phyloP scores from a whole-genome alignment of 2,888 invertebrate genomes.

The Leucania comma region DNA sequence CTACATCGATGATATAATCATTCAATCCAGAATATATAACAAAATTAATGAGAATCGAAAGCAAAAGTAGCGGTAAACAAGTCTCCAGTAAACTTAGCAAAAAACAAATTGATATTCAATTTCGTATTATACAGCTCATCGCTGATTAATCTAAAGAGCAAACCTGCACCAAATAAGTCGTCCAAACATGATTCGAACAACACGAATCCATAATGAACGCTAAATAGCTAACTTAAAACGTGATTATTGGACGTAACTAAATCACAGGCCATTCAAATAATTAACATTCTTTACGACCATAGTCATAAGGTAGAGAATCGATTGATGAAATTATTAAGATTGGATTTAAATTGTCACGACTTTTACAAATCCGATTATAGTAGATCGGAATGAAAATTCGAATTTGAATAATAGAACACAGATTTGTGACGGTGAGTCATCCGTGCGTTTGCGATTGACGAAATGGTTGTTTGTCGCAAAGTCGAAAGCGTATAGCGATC shows the following conservation, averaged over 20 bases:
- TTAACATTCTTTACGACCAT: conserved; percentile 31
- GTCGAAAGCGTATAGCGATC: conserved; percentile 1
- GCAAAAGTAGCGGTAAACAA: neutral
- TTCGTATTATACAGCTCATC: conserved; percentile 20
- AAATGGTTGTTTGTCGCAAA: conserved; percentile 27
- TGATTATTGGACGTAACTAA: conserved; percentile 57
- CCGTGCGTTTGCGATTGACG: conserved; percentile 24
- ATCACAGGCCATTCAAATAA: conserved; percentile 38
- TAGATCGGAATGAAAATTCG: conserved; percentile 68
- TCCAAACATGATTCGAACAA: conserved; percentile 45
- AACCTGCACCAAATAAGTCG: conserved; percentile 48
- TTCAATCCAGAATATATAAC: neutral
- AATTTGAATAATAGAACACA: conserved; percentile 70
- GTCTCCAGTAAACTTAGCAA: conserved; percentile 10
- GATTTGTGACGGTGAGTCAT: conserved; percentile 50
- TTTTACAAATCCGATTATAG: conserved; percentile 70
- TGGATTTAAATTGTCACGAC: conserved; percentile 54
- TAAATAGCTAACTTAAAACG: conserved; percentile 51
- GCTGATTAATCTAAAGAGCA: conserved; percentile 30
- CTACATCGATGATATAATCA: neutral
- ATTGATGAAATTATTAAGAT: conserved; percentile 37
- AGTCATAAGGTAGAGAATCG: conserved; percentile 42
- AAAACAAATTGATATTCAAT: conserved; percentile 18
- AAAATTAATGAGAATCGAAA: neutral
- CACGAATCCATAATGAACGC: conserved; percentile 49